These are phyloP conservation scores for Ciconia stormi DNA, from an alignment of 2,113 vertebrate genomes.

Conservation along the genomic window DNA sequence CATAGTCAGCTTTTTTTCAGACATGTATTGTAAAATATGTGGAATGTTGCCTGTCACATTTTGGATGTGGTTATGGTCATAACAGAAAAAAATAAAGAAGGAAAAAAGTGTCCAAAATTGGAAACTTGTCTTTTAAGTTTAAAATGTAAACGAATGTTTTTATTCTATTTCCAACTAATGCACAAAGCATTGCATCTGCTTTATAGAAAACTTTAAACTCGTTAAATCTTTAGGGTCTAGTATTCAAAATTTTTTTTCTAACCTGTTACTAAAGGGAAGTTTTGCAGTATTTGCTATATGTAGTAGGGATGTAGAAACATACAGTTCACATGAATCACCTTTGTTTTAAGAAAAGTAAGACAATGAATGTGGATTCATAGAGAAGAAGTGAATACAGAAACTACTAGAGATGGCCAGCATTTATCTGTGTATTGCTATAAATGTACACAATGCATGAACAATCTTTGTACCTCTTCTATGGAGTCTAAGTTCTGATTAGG, in stretches of 20 bases:
- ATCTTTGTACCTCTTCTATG: neutral
- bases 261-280: neutral
- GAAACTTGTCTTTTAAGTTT: neutral
- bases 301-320: neutral
- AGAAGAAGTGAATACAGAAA: neutral
- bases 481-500: neutral
- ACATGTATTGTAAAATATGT: neutral
- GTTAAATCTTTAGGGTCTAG: neutral
- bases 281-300: neutral
- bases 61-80: neutral
- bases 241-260: neutral
- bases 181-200: neutral
- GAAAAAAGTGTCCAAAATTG: neutral
- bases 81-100: neutral
- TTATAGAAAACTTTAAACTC: neutral
- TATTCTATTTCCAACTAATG: neutral
- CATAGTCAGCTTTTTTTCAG: neutral
- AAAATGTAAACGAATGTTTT: neutral
- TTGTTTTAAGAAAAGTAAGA: neutral
- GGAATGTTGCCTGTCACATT: neutral
- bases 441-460: neutral
- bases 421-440: neutral
- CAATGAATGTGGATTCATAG: fast-evolving
- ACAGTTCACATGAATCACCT: neutral
- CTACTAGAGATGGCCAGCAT: neutral